A percentile compares a stretch with the other conserved stretches of the same genome.
Evolutionary conservation across 2,113 vertebrate genomes (phyloP).

Genomic region (Dromiciops gliroides): DNA sequence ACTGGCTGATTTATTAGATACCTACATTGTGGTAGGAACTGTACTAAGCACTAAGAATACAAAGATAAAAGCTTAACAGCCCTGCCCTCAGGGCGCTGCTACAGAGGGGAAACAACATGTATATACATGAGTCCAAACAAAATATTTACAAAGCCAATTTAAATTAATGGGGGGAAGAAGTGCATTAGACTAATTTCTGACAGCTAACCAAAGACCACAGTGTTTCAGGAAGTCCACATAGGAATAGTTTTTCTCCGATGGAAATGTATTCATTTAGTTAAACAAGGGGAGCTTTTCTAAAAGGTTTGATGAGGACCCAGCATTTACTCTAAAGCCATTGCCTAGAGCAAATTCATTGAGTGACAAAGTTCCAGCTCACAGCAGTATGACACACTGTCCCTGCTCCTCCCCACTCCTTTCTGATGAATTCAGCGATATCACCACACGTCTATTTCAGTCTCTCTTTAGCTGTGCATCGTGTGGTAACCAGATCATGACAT

Average conservation of each 20-base stretch:
- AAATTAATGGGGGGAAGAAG: background rate
- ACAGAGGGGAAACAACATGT: background rate
- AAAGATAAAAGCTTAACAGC: background rate
- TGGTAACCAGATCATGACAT: slow-evolving; percentile 71
- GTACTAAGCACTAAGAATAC: background rate
- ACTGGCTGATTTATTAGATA: background rate
- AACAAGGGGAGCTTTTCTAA: background rate
- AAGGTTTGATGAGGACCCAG: background rate
- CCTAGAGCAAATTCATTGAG: background rate
- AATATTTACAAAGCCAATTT: background rate
- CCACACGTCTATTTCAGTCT: slow-evolving; percentile 38
- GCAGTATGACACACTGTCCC: background rate
- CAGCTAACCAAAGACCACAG: background rate
- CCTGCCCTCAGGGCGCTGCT: background rate
- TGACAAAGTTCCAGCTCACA: background rate
- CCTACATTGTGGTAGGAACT: background rate
- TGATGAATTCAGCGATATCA: slow-evolving; percentile 33
- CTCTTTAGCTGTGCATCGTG: slow-evolving; percentile 38
- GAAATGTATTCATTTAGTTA: background rate
- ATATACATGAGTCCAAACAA: background rate
- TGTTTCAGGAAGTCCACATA: background rate
- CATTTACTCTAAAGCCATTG: background rate
- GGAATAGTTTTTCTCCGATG: background rate
- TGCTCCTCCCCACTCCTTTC: slow-evolving; percentile 14
- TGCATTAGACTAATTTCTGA: background rate